Base-by-base conservation (phyloP, 1,140 invertebrate genomes). In the Acromyrmex heyeri region DNA sequence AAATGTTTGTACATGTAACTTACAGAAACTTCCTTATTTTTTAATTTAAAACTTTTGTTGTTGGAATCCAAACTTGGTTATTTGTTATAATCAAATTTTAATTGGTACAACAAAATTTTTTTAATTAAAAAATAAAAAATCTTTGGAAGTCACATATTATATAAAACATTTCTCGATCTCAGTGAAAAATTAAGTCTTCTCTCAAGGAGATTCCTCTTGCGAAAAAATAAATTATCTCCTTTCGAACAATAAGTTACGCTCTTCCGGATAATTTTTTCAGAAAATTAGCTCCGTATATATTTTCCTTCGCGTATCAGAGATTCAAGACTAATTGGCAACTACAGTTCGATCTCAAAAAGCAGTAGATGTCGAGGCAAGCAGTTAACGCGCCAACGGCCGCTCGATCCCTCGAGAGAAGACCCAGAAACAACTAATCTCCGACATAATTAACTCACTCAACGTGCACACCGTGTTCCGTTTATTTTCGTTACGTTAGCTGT, bases 361-460 rank as follows among this genome's bases (percentile, higher is more conserved):
- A 34, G 24, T 53, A 48, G 69, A 55, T 59, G 34, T 82, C 78
- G 78, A 44, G 65, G 16, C 16, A n/a, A n/a, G 16, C n/a, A 73
- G 55, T 72, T 59, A 61, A 61, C 67, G 50, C 24, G 79, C 38
- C 18, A 70, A 81, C 79, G 24, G 48, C n/a, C 24, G 34, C 55
- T 73, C 55, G 38, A 21, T 48, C 38, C 2, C 55, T 27, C 34
- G 65, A 27, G 79, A 72, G n/a, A 61, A 34, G 38, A 73, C 24
- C 55, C 24, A 48, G 79, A 73, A 83, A 75, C 79, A 75, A 83
- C 79, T 62, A 75, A 83, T 83, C 79, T 69, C n/a, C 79, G 69
- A 83, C 69, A 73, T 83, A 83, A 83, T 83, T 83, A 75, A 83
- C 69, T 83, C 53, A 53, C 50, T 59, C 69, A 21, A 62, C 79